Evolutionary conservation across 2,797 vertebrate genomes (phyloP).

Genomic region (Limosa lapponica): DNA sequence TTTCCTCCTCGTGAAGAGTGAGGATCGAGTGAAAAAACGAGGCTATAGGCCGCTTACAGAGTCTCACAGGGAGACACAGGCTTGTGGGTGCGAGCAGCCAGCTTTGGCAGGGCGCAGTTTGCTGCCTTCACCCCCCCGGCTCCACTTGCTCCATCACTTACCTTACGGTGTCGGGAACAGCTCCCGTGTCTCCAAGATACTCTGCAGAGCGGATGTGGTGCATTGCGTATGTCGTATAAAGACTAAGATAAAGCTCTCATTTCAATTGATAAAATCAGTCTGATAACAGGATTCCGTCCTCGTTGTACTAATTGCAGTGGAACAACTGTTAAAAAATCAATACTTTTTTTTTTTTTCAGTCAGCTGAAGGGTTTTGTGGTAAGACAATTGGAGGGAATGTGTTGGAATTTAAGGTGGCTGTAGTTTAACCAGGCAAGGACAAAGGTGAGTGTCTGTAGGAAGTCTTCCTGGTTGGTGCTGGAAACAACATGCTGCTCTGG

Average conservation of each 20-base stretch:
- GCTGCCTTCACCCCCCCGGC: not conserved
- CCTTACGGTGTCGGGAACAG: not conserved
- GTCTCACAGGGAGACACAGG: fast-evolving
- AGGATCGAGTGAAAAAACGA: not conserved
- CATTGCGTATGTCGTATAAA: not conserved
- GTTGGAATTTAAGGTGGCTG: not conserved
- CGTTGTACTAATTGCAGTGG: not conserved
- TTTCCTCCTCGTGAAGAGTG: not conserved
- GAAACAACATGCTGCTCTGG: fast-evolving
- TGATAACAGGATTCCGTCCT: not conserved
- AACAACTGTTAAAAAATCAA: not conserved
- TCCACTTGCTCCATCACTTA: fast-evolving
- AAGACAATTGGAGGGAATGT: not conserved
- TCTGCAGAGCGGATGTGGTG: not conserved
- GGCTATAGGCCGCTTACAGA: fast-evolving
- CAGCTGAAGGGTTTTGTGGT: not conserved
- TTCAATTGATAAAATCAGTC: not conserved
- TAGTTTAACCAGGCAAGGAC: not conserved
- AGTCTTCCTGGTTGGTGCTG: not conserved
- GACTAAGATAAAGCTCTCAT: not conserved
- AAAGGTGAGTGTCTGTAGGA: not conserved
- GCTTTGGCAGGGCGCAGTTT: not conserved
- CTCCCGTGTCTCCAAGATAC: not conserved
- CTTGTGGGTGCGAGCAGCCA: not conserved
- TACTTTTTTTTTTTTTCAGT: not conserved